Percentiles rank a stretch among this genome's conserved stretches.
Conservation (phyloP, 2,888 invertebrate genomes). For the Drosophila buzzatii region DNA sequence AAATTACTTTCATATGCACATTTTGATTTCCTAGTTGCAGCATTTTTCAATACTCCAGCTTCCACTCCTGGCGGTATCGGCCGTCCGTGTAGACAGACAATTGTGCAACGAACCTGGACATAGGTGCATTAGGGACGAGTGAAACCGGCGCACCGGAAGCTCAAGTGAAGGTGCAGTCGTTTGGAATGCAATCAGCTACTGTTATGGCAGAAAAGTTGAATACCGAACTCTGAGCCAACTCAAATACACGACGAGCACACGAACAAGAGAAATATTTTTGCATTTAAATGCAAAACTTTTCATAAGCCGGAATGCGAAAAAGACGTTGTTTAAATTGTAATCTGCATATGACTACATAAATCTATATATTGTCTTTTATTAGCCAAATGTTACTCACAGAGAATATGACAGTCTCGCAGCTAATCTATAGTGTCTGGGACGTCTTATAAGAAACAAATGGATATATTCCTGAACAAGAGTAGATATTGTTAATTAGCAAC, state of each 20-base stretch:
- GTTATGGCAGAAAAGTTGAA: conserved; percentile 14
- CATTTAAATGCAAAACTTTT: conserved; percentile 5
- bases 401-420: no score
- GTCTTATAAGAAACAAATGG: not conserved
- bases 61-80: conserved; percentile 31
- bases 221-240: conserved; percentile 7
- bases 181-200: conserved; percentile 45
- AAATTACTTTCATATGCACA: conserved; percentile 80
- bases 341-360: not conserved
- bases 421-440: no score
- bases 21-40: conserved; percentile 75
- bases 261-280: not conserved
- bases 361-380: not conserved
- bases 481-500: no score
- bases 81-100: conserved; percentile 22
- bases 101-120: conserved; percentile 30
- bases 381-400: not conserved
- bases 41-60: conserved; percentile 42
- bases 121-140: conserved; percentile 10
- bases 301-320: not conserved
- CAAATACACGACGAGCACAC: not conserved
- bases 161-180: conserved; percentile 29
- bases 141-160: conserved; percentile 36
- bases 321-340: not conserved
- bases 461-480: not conserved